Percentiles rank a stretch among this genome's conserved stretches.
phyloP scores from a whole-genome alignment of 2,888 invertebrate species.

The Spodoptera picta region DNA sequence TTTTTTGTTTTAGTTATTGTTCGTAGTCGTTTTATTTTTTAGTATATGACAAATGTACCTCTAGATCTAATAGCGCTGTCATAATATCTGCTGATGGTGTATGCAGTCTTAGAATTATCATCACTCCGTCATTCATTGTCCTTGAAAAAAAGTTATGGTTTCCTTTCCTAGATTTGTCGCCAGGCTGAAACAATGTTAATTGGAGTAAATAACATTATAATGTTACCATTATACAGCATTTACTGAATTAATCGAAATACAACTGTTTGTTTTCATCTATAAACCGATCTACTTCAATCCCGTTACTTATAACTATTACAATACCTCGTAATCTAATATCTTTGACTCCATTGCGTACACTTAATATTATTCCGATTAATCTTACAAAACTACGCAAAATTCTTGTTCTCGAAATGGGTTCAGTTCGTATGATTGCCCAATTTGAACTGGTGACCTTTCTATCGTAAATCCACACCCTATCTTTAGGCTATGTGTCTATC shows the following conservation, averaged over 20 bases:
- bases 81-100: too few relatives aligned
- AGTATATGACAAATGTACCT: too few relatives aligned
- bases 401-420: conserved; percentile 47
- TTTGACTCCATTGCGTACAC: conserved; percentile 39
- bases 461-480: conserved; percentile 58
- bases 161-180: too few relatives aligned
- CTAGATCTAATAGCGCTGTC: too few relatives aligned
- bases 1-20: too few relatives aligned
- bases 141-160: too few relatives aligned
- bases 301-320: conserved; percentile 29
- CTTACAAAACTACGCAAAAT: conserved; percentile 51
- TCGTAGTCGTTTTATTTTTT: too few relatives aligned
- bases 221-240: conserved; percentile 2
- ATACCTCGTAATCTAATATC: conserved; percentile 44
- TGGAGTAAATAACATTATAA: too few relatives aligned
- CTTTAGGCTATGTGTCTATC: conserved; percentile 44
- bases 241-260: conserved; percentile 16
- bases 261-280: conserved; percentile 12
- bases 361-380: conserved; percentile 46
- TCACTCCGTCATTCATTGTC: too few relatives aligned
- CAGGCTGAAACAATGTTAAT: too few relatives aligned
- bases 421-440: conserved; percentile 50
- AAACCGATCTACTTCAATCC: conserved; percentile 21
- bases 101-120: too few relatives aligned
- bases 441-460: conserved; percentile 56